A percentile compares a stretch with the other conserved stretches of the same genome.
These are phyloP conservation scores for Trididemnum miniatum DNA, from an alignment of 23 tunicate species.

Conservation along the genomic window DNA sequence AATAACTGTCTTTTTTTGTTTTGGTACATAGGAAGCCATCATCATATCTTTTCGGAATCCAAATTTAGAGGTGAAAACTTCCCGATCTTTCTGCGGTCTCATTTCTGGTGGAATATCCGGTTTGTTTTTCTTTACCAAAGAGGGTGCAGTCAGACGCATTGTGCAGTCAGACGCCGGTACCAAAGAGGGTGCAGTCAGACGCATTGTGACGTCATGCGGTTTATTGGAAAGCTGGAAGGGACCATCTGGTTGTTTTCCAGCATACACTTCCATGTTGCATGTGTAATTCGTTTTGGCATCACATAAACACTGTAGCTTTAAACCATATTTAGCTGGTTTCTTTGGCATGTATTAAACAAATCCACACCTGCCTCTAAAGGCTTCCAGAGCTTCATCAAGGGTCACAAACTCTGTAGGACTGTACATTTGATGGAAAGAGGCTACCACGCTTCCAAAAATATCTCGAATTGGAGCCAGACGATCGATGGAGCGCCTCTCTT, in stretches of 20 bases:
- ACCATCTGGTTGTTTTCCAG: slow-evolving; percentile 34
- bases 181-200: no score
- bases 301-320: neutral
- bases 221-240: slow-evolving; percentile 20
- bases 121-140: neutral
- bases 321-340: slow-evolving; percentile 34
- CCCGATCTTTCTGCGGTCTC: neutral
- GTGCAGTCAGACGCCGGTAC: neutral
- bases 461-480: neutral
- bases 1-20: slow-evolving; percentile 2
- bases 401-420: slow-evolving; percentile 9
- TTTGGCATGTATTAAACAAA: slow-evolving; percentile 6
- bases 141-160: no score
- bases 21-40: slow-evolving; percentile 20
- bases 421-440: neutral
- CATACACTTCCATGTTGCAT: slow-evolving; percentile 36
- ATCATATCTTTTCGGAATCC: neutral
- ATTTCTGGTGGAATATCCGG: neutral
- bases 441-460: slow-evolving; percentile 9
- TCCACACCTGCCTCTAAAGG: slow-evolving; percentile 18
- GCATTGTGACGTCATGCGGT: neutral
- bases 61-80: neutral
- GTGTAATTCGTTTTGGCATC: slow-evolving; percentile 12
- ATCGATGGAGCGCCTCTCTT: neutral
- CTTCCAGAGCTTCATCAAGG: slow-evolving; percentile 15